phyloP scores from a whole-genome alignment of 2,113 vertebrate species.

The Phalacrocorax aristotelis region DNA sequence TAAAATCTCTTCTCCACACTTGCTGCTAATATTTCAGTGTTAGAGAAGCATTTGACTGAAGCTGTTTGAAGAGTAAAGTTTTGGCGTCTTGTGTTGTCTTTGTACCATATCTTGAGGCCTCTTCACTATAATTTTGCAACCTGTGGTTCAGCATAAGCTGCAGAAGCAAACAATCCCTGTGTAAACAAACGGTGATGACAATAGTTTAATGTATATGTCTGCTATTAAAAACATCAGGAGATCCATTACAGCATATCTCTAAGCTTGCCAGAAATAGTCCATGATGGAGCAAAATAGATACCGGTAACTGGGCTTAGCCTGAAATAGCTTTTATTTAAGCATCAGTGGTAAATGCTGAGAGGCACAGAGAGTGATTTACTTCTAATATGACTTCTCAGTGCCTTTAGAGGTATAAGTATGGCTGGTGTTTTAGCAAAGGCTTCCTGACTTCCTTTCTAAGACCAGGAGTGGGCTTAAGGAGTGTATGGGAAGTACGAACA shows the following conservation, averaged over 20 bases:
- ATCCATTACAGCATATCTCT: background rate
- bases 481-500: background rate
- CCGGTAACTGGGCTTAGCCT: background rate
- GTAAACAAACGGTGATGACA: background rate
- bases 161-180: background rate
- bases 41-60: constrained; percentile 11
- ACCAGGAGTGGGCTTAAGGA: background rate
- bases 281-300: background rate
- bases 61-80: constrained; percentile 37
- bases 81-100: constrained; percentile 15
- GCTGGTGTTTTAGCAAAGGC: background rate
- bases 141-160: background rate
- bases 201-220: background rate
- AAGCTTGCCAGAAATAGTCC: background rate
- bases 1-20: constrained; percentile 44
- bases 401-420: background rate
- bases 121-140: background rate
- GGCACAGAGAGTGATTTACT: background rate
- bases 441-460: background rate
- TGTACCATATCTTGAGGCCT: constrained; percentile 21
- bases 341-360: background rate
- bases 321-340: background rate
- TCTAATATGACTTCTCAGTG: background rate
- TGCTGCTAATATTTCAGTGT: constrained; percentile 45
- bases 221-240: background rate